These are phyloP conservation scores for Meandrina meandrites DNA, from an alignment of 92 coral and sea anemone species.

Conservation along the genomic window DNA sequence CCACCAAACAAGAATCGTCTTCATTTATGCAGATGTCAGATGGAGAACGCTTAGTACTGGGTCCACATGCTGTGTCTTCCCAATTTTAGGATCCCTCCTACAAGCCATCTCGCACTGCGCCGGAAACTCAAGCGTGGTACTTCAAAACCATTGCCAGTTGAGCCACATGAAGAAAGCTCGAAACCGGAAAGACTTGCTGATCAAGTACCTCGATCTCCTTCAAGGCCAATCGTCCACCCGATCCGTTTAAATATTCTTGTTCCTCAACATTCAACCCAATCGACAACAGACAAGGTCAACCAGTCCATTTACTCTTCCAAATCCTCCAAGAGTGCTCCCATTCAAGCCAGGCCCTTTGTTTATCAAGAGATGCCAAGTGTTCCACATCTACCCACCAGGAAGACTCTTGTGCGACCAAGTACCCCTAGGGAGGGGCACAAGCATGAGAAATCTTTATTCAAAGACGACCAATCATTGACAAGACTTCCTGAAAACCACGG, in stretches of 20 bases:
- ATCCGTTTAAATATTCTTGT: not conserved
- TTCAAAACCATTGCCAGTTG: not conserved
- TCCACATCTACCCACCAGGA: not conserved
- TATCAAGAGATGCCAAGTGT: not conserved
- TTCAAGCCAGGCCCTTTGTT: not conserved
- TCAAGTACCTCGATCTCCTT: not conserved
- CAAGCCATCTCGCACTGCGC: conserved; percentile 5
- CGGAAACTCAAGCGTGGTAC: not conserved
- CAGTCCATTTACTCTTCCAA: not conserved
- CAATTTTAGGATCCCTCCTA: not conserved
- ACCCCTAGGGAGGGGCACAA: not conserved
- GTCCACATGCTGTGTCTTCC: not conserved
- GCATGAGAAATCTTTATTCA: not conserved
- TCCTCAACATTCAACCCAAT: not conserved
- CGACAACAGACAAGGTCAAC: too few relatives aligned
- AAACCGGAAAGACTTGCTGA: not conserved
- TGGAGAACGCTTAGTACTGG: too few relatives aligned
- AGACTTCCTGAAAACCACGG: not conserved
- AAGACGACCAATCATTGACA: not conserved
- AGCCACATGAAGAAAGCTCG: not conserved
- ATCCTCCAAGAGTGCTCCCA: not conserved
- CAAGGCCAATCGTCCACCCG: not conserved
- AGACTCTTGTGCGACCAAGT: not conserved
- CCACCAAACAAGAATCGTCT: not conserved
- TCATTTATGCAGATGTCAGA: not conserved